These are phyloP conservation scores for Lates japonicus DNA, from an alignment of 2,797 vertebrate genomes.

Conservation along the genomic window DNA sequence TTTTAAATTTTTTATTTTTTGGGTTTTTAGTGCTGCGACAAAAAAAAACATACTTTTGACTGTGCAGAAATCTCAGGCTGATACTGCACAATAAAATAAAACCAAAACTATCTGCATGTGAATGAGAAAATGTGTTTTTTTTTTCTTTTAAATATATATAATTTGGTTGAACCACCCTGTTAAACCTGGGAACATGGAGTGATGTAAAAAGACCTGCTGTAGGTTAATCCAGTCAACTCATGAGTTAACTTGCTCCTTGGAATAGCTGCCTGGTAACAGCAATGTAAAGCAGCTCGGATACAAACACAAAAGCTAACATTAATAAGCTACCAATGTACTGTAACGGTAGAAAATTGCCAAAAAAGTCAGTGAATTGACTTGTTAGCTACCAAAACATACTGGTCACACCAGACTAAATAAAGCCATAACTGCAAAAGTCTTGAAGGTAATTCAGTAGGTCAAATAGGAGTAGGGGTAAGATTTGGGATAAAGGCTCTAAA, in stretches of 20 bases:
- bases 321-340: not conserved
- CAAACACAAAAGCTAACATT: conserved; percentile 30
- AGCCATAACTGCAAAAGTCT: not conserved
- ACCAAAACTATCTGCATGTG: not conserved
- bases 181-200: not conserved
- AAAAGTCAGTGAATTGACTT: not conserved
- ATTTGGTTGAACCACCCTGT: not conserved
- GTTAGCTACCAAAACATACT: not conserved
- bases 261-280: conserved; percentile 34
- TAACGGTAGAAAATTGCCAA: not conserved
- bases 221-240: conserved; percentile 1
- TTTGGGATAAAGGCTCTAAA: conserved; percentile 47
- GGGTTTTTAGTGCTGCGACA: not conserved
- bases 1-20: not conserved
- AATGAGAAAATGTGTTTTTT: not conserved
- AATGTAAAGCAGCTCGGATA: conserved; percentile 38
- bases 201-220: not conserved
- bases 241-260: conserved; percentile 26
- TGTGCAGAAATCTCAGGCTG: not conserved
- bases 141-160: too few species aligned
- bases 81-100: not conserved
- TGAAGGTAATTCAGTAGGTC: not conserved
- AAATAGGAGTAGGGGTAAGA: conserved; percentile 15
- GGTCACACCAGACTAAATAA: not conserved
- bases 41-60: not conserved